Percentiles rank a stretch among this genome's conserved stretches.
Evolutionary conservation across 2,888 invertebrate genomes (phyloP).

Genomic region (Chromoteleia sp.): DNA sequence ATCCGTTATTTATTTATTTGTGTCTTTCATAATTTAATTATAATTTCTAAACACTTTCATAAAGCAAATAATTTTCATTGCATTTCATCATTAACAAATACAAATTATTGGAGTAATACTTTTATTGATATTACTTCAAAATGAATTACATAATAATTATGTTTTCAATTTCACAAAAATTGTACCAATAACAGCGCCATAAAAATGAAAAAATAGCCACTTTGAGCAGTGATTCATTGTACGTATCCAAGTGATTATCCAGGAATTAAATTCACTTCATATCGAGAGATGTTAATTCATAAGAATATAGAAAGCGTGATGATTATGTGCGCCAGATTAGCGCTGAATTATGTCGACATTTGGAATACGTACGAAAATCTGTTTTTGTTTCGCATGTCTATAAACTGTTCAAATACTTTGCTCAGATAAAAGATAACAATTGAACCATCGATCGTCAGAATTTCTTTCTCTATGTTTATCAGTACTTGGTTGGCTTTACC

Average conservation of each 20-base stretch:
- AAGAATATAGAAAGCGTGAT: conserved; percentile 27
- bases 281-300: conserved; percentile 14
- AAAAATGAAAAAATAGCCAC: conserved; percentile 2
- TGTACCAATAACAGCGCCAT: not conserved
- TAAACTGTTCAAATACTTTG: too few relatives aligned
- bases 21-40: too few relatives aligned
- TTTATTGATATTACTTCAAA: not conserved
- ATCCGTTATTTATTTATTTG: too few relatives aligned
- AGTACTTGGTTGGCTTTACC: not conserved
- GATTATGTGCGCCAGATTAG: not conserved
- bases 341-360: not conserved
- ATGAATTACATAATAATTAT: not conserved
- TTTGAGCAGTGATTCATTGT: too few relatives aligned
- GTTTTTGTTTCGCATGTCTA: too few relatives aligned
- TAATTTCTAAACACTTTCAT: too few relatives aligned
- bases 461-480: not conserved
- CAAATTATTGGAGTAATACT: not conserved
- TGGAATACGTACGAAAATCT: not conserved
- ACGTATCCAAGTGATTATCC: not conserved
- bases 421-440: too few relatives aligned
- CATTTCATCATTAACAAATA: not conserved
- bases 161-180: conserved; percentile 12
- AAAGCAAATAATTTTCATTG: too few relatives aligned
- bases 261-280: conserved; percentile 12
- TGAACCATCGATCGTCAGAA: not conserved